Evolutionary conservation across 2,888 invertebrate genomes (phyloP).

Genomic region (Myopa testacea): DNA sequence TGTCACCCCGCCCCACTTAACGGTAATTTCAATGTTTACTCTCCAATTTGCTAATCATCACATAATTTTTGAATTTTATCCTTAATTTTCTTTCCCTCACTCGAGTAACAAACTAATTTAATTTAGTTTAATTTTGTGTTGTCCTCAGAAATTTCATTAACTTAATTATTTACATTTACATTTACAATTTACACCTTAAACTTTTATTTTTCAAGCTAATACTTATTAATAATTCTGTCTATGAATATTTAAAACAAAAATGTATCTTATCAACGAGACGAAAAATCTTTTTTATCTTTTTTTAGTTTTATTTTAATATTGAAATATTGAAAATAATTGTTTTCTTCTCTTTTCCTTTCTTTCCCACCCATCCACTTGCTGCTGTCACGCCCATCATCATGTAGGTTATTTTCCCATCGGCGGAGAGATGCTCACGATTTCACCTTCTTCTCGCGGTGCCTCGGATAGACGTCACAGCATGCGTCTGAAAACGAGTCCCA

Average conservation of each 20-base stretch:
- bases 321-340: constrained; percentile 30
- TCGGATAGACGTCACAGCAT: constrained; percentile 52
- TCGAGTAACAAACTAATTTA: constrained; percentile 38
- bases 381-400: constrained; percentile 33
- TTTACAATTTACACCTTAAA: not conserved
- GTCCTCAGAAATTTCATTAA: constrained; percentile 33
- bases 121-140: constrained; percentile 36
- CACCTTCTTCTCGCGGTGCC: constrained; percentile 26
- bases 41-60: constrained; percentile 39
- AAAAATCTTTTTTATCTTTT: constrained; percentile 5
- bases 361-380: constrained; percentile 26
- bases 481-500: constrained; percentile 62
- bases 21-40: constrained; percentile 30
- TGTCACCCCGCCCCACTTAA: constrained; percentile 30
- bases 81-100: constrained; percentile 35
- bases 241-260: too few species aligned
- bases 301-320: not conserved
- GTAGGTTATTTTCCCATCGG: constrained; percentile 27
- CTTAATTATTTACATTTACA: not conserved
- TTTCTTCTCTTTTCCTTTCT: constrained; percentile 37
- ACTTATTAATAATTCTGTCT: constrained; percentile 21
- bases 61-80: constrained; percentile 40
- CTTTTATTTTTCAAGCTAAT: not conserved
- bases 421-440: constrained; percentile 37
- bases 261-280: not conserved